These are phyloP conservation scores for Dendroctonus ponderosae DNA, from an alignment of 1,140 invertebrate species.

Conservation along the genomic window DNA sequence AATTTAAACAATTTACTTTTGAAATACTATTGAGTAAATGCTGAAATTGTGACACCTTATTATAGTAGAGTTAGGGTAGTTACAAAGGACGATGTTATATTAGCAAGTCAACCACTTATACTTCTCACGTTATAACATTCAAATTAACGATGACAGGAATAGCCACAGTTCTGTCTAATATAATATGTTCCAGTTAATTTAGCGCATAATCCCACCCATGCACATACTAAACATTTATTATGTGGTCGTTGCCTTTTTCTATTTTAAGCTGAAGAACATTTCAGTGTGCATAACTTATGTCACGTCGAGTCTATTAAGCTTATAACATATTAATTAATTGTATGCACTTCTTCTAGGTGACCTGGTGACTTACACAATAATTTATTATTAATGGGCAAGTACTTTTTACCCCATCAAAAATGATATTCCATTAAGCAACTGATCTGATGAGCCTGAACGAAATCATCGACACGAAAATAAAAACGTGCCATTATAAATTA, in stretches of 20 bases:
- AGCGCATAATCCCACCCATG: conserved; percentile 8
- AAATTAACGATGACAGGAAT: no score
- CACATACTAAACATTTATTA: conserved; percentile 5
- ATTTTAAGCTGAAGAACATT: conserved; percentile 9
- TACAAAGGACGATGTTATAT: no score
- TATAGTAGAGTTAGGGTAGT: no score
- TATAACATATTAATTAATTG: no score
- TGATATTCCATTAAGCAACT: conserved; percentile 11
- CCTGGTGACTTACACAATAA: neutral
- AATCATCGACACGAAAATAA: conserved; percentile 17
- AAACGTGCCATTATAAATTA: conserved; percentile 19
- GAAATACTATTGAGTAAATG: no score
- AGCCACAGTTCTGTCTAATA: no score
- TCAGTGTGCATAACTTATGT: neutral
- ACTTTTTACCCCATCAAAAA: neutral
- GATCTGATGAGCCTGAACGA: conserved; percentile 6
- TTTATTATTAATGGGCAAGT: neutral
- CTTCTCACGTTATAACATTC: no score
- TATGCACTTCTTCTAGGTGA: no score
- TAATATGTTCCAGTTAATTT: conserved; percentile 8
- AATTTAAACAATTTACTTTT: no score
- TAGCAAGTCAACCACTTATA: no score
- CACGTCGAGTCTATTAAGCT: neutral
- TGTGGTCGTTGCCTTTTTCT: conserved; percentile 16
- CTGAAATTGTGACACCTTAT: no score